Percentiles rank a stretch among this genome's conserved stretches.
phyloP scores from a whole-genome alignment of 1,140 invertebrate genomes.

The Conopomorpha cramerella region DNA sequence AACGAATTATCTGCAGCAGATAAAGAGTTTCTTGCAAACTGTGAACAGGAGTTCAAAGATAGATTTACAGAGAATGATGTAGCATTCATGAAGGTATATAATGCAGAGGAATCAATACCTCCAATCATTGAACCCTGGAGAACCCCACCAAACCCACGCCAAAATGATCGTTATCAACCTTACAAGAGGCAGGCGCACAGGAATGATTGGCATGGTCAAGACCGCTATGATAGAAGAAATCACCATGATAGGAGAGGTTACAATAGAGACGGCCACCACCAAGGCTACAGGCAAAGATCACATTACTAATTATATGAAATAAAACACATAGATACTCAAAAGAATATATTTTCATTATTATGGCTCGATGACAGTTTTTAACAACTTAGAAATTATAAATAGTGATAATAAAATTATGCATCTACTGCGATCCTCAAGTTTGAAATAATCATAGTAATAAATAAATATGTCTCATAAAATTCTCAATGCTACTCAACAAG shows the following conservation, averaged over 20 bases:
- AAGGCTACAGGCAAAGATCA: slow-evolving; percentile 3
- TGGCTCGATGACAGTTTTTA: slow-evolving; percentile 58
- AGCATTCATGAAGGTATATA: slow-evolving; percentile 47
- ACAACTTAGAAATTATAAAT: slow-evolving; percentile 57
- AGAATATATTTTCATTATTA: slow-evolving; percentile 59
- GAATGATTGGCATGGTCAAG: slow-evolving; percentile 4
- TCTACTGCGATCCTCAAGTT: slow-evolving; percentile 40
- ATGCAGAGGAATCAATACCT: slow-evolving; percentile 25
- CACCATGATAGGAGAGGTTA: too few relatives aligned
- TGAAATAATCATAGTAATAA: slow-evolving; percentile 42
- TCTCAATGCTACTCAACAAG: slow-evolving; percentile 55
- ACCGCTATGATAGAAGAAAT: slow-evolving; percentile 2
- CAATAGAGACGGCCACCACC: slow-evolving; percentile 3
- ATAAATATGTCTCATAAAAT: slow-evolving; percentile 44
- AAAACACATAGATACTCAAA: slow-evolving; percentile 40
- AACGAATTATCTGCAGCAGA: slow-evolving; percentile 30
- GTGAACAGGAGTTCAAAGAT: slow-evolving; percentile 44
- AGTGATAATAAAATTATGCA: slow-evolving; percentile 50
- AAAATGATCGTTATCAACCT: slow-evolving; percentile 18
- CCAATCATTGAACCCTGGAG: slow-evolving; percentile 44
- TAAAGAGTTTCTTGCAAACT: slow-evolving; percentile 36
- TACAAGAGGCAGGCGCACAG: slow-evolving; percentile 19
- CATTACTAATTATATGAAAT: slow-evolving; percentile 20
- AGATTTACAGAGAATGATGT: slow-evolving; percentile 50
- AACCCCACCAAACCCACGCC: slow-evolving; percentile 16